Base-by-base conservation (phyloP, 2,797 vertebrate genomes). In the Geotrypetes seraphini region DNA sequence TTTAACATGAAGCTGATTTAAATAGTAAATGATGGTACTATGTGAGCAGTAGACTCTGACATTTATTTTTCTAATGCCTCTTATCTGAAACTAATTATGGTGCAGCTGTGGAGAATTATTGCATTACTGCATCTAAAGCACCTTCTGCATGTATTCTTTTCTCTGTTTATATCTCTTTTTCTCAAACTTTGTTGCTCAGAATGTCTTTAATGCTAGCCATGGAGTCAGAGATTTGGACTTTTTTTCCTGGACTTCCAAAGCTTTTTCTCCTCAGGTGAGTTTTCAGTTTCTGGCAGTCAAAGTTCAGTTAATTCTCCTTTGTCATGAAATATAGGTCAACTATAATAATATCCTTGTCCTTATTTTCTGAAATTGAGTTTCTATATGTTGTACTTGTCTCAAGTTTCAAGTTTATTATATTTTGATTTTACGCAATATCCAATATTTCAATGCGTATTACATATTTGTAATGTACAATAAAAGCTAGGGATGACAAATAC, bases 201-300 rank as follows among this genome's bases (percentile, higher is more conserved):
- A 80, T 94, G 85, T 91, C 87, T 95, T 94, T 95, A 95, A 92
- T 74, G 84, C 91, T 96, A 94, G 90, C 91, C 88, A 90, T 88
- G 91, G 89, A 92, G 80, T 92, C 88, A 95, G 91, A 79, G 88
- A 93, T 81, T 84, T 91, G 87, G 85, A 85, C 87, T 81, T 92
- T 89, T 91, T 94, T 80, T 89, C 90, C 68, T 92, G 92, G 92
- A 95, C 85, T 68, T 83, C 89, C 67, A 93, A 94, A 88, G 80
- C 87, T 88, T 87, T 88, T 76, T 85, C 82, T 50, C 72, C 76
- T 61, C 86, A 96, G 94, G 93, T 97, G 87, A 97, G 94, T 96
- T 83, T 3, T 8, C 26, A n/a, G n/a, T n/a, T n/a, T n/a, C n/a
- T n/a, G n/a, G n/a, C n/a, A n/a, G n/a, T n/a, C n/a, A n/a, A n/a